phyloP scores from a whole-genome alignment of 2,113 vertebrate species.

The Nicator chloris region DNA sequence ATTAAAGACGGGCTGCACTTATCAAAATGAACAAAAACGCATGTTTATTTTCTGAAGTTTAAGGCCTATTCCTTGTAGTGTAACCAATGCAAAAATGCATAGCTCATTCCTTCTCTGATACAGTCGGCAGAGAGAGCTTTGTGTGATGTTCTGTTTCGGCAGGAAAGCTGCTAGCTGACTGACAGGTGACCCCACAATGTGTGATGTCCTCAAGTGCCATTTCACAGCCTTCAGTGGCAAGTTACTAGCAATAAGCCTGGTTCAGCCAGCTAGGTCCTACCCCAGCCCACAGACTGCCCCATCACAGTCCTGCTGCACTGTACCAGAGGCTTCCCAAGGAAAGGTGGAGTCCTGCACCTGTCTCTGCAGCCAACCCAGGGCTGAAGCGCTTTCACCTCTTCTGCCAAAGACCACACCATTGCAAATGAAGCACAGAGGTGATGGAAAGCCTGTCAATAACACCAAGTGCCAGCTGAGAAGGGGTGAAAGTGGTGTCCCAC shows the following conservation, averaged over 20 bases:
- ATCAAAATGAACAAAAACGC: background rate
- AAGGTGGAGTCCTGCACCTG: background rate
- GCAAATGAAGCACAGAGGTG: background rate
- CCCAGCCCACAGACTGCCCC: background rate
- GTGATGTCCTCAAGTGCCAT: background rate
- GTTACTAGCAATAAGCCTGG: background rate
- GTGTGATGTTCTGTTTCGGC: background rate
- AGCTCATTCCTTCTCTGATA: background rate
- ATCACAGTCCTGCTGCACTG: background rate
- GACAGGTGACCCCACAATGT: background rate
- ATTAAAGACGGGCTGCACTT: background rate
- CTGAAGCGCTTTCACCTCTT: background rate
- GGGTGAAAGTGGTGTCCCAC: background rate
- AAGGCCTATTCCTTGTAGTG: background rate
- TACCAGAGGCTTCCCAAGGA: background rate
- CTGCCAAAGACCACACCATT: background rate
- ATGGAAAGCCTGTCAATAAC: background rate
- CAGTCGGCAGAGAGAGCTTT: background rate
- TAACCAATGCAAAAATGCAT: background rate
- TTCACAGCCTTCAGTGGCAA: background rate
- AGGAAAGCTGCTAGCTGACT: background rate
- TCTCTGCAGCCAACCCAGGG: background rate
- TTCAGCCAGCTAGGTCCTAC: background rate
- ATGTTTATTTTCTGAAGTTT: background rate
- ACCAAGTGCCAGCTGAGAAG: background rate